A percentile compares a stretch with the other conserved stretches of the same genome.
These are phyloP conservation scores for Enteromius trimaculatus DNA, from an alignment of 2,797 vertebrate species.

Conservation along the genomic window DNA sequence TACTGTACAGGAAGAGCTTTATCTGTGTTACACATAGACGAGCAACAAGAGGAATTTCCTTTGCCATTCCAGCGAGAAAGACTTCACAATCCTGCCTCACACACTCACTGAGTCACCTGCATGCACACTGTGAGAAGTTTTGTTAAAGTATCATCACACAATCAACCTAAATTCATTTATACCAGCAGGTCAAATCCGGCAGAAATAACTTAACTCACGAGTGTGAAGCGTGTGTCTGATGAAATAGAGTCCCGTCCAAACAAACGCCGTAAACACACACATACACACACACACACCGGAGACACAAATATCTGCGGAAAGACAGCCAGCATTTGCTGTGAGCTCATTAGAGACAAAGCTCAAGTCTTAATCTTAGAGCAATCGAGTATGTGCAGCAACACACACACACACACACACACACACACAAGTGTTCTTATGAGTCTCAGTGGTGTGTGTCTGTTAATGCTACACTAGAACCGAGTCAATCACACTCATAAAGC, in stretches of 20 bases:
- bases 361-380: conserved; percentile 73
- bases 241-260: conserved; percentile 57
- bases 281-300: conserved; percentile 45
- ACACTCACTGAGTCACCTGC: conserved; percentile 83
- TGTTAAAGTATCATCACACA: neutral
- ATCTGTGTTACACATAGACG: conserved; percentile 97
- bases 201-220: neutral
- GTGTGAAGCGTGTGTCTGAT: neutral
- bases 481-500: neutral
- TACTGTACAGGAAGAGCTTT: conserved; percentile 98
- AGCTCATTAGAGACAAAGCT: conserved; percentile 67
- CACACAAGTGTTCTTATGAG: neutral
- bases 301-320: conserved; percentile 68
- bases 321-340: conserved; percentile 70
- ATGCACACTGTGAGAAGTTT: conserved; percentile 58
- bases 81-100: conserved; percentile 60
- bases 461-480: neutral
- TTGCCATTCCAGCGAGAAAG: conserved; percentile 81
- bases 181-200: neutral
- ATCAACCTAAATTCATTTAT: neutral
- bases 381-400: conserved; percentile 57
- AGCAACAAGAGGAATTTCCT: conserved; percentile 98
- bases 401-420: neutral
- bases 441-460: neutral
- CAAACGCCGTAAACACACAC: conserved; percentile 32